These are phyloP conservation scores for Chaetura pelagica DNA, from an alignment of 2,113 vertebrate genomes.

Conservation along the genomic window DNA sequence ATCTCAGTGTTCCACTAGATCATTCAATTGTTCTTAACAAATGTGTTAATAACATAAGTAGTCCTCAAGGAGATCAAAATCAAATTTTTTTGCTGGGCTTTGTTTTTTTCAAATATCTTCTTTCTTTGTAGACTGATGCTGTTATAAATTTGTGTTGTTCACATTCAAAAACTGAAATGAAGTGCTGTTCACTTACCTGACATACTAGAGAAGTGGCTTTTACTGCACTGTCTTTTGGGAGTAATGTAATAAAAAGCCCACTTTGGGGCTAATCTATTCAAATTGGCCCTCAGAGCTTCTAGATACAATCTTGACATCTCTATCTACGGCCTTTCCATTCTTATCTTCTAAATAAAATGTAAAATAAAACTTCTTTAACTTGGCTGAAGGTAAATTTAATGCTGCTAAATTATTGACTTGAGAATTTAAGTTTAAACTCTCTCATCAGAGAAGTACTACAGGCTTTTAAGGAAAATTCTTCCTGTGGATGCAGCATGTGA, in stretches of 20 bases:
- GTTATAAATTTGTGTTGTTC: background rate
- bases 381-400: conserved; percentile 28
- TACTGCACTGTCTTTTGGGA: background rate
- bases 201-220: background rate
- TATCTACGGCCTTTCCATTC: background rate
- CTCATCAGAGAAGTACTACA: background rate
- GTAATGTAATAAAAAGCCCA: background rate
- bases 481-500: background rate
- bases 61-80: background rate
- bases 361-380: conserved; percentile 19
- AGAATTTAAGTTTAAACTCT: conserved; percentile 25
- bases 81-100: background rate
- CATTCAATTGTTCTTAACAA: background rate
- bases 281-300: background rate
- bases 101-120: background rate
- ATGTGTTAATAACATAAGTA: background rate
- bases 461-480: background rate
- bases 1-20: background rate
- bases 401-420: conserved; percentile 7
- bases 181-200: background rate
- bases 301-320: conserved; percentile 16
- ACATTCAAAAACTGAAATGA: background rate
- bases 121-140: background rate
- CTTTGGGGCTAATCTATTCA: background rate
- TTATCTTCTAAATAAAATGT: background rate